Conservation (phyloP, 2,888 invertebrate genomes). For the Pinctada fucata region DNA sequence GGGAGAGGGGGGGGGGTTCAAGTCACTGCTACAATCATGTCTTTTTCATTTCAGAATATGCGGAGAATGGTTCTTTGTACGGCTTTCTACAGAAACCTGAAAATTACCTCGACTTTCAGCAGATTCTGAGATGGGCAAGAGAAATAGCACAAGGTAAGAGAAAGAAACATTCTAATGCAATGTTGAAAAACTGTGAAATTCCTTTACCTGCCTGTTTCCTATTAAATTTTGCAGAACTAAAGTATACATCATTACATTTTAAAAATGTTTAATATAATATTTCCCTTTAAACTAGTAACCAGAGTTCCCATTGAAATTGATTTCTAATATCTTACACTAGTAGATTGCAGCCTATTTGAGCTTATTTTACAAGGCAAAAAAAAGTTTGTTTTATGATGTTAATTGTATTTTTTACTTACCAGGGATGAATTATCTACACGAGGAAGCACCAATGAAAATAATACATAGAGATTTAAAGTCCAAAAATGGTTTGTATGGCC, state of each 20-base stretch:
- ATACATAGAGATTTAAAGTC: constrained; percentile 78
- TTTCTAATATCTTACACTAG: no score
- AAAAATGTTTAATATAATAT: no score
- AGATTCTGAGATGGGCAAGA: constrained; percentile 74
- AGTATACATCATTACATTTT: no score
- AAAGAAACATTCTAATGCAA: background rate
- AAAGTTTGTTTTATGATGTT: background rate
- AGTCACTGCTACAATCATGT: no score
- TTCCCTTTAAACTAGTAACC: no score
- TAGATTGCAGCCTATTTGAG: no score
- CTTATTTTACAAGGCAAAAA: no score
- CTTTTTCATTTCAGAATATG: constrained; percentile 63
- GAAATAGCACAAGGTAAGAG: constrained; percentile 72
- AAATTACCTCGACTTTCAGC: constrained; percentile 67
- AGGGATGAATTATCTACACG: constrained; percentile 77
- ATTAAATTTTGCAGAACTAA: no score
- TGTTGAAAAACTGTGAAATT: background rate
- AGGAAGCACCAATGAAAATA: constrained; percentile 76
- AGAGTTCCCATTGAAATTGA: no score
- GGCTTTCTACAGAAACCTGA: constrained; percentile 69
- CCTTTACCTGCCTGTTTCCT: no score
- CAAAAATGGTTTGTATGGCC: constrained; percentile 72
- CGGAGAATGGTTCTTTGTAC: constrained; percentile 73
- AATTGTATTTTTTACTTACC: constrained; percentile 27
- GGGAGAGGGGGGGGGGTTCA: no score